Evolutionary conservation across 2,888 invertebrate species (phyloP).

Genomic region (Cacoxenus indagator): DNA sequence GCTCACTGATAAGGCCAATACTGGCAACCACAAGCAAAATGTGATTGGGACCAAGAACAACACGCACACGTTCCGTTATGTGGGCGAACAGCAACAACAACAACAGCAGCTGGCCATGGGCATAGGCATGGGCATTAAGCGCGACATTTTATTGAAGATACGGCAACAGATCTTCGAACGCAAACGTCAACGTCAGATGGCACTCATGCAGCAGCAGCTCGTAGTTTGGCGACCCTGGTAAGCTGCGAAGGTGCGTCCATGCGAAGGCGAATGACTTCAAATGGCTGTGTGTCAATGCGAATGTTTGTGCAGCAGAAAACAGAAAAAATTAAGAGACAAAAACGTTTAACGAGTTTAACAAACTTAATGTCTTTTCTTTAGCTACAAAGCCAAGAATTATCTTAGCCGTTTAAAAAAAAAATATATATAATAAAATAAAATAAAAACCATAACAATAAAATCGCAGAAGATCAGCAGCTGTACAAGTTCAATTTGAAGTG

Average conservation of each 20-base stretch:
- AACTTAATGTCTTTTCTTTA: neutral
- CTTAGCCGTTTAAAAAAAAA: neutral
- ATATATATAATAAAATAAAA: neutral
- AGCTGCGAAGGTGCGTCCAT: constrained; percentile 4
- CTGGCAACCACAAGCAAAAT: constrained; percentile 9
- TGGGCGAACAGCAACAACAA: neutral
- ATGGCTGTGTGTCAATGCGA: neutral
- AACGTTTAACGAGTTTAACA: neutral
- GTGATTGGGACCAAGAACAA: no score
- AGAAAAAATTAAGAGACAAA: neutral
- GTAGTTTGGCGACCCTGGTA: constrained; percentile 68
- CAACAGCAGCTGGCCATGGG: constrained; percentile 20
- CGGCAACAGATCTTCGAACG: constrained; percentile 68
- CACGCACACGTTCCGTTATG: neutral
- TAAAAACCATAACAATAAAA: neutral
- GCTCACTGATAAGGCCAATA: constrained; percentile 29
- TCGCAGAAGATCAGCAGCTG: neutral
- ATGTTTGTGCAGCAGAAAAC: neutral
- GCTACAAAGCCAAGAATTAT: neutral
- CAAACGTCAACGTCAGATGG: constrained; percentile 63
- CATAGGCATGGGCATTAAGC: constrained; percentile 52
- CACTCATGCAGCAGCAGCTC: constrained; percentile 48
- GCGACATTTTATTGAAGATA: constrained; percentile 65
- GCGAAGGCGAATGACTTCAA: neutral
- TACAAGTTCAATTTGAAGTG: neutral